These are phyloP conservation scores for Channallabes apus DNA, from an alignment of 2,797 vertebrate genomes.

Conservation along the genomic window DNA sequence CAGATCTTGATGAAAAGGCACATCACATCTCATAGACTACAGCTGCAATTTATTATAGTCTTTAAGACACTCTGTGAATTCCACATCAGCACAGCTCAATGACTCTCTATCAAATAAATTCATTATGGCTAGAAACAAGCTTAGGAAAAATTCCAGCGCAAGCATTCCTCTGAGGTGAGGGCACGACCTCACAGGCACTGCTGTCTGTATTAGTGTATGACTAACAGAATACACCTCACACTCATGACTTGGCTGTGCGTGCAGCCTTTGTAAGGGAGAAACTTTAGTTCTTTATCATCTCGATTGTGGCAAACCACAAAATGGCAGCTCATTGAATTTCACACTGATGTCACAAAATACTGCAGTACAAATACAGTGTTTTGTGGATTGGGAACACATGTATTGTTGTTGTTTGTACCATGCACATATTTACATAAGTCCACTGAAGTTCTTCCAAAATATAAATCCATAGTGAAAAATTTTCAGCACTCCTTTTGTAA, in stretches of 20 bases:
- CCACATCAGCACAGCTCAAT: conserved; percentile 47
- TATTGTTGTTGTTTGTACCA: conserved; percentile 16
- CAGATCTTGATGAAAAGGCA: conserved; percentile 38
- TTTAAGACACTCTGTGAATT: conserved; percentile 20
- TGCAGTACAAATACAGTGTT: conserved; percentile 20
- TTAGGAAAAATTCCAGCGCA: conserved; percentile 64
- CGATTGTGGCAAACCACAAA: conserved; percentile 33
- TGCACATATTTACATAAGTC: not conserved
- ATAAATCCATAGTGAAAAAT: not conserved
- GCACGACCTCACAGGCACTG: conserved; percentile 52
- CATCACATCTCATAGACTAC: conserved; percentile 57
- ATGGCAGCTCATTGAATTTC: conserved; percentile 20
- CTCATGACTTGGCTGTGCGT: conserved; percentile 13
- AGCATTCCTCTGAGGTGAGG: conserved; percentile 62
- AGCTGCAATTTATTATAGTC: conserved; percentile 71
- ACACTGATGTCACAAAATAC: conserved; percentile 20
- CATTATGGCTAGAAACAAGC: conserved; percentile 71
- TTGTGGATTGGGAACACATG: not conserved
- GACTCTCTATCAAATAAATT: conserved; percentile 62
- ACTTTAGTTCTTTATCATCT: conserved; percentile 26
- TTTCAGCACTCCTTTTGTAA: not conserved
- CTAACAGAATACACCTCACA: conserved; percentile 32
- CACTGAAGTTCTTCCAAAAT: not conserved
- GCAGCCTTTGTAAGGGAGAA: conserved; percentile 20
- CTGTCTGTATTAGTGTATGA: conserved; percentile 38